Conservation (phyloP, 2,888 invertebrate species). For the Drosophila atripex region DNA sequence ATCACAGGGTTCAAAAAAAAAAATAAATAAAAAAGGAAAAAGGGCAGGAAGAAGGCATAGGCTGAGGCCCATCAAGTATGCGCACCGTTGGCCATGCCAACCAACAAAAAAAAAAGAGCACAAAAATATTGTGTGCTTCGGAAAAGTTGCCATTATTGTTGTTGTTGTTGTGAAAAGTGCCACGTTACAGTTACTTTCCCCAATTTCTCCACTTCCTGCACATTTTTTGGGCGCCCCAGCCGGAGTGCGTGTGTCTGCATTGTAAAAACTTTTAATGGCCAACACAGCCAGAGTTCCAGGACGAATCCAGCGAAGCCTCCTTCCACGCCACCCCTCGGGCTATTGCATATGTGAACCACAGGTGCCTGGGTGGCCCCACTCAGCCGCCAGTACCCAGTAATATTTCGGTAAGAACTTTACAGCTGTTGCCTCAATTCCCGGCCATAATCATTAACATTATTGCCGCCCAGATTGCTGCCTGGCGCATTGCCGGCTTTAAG, state of each 20-base stretch:
- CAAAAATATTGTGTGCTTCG: conserved; percentile 47
- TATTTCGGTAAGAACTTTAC: conserved; percentile 51
- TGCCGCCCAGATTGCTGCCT: conserved; percentile 47
- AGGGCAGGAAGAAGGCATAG: neutral
- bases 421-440: conserved; percentile 45
- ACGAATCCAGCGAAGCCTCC: neutral
- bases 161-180: conserved; percentile 35
- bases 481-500: conserved; percentile 38
- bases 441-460: conserved; percentile 76
- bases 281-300: conserved; percentile 17
- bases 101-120: conserved; percentile 31
- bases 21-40: no score
- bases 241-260: conserved; percentile 79
- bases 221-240: conserved; percentile 6
- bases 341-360: conserved; percentile 66
- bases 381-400: no score
- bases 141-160: conserved; percentile 25
- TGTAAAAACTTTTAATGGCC: conserved; percentile 80
- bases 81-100: conserved; percentile 65
- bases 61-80: conserved; percentile 67
- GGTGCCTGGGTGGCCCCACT: no score
- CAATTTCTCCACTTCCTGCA: neutral
- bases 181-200: conserved; percentile 23
- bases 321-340: conserved; percentile 1
- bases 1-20: conserved; percentile 52